phyloP scores from a whole-genome alignment of 2,113 vertebrate genomes.

The Megaceryle maxima region DNA sequence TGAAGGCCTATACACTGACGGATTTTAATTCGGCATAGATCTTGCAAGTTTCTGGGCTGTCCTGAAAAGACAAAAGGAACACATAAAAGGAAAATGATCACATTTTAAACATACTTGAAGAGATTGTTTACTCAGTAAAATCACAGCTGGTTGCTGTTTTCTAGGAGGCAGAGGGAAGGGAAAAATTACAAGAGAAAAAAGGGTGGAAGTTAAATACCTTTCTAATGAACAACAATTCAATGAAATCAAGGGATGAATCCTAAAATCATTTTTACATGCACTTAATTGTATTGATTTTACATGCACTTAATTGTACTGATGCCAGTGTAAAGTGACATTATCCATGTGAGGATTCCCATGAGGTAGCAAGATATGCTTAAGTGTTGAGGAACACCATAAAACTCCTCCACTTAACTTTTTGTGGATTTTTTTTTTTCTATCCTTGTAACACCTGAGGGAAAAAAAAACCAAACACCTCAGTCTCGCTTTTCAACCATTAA shows the following conservation, averaged over 20 bases:
- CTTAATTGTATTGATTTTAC: not conserved
- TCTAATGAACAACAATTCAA: not conserved
- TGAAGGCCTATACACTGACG: conserved; percentile 97
- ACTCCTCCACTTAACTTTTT: not conserved
- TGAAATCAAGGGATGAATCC: not conserved
- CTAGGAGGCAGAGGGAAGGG: not conserved
- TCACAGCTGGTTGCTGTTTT: not conserved
- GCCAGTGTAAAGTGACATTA: not conserved
- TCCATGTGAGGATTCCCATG: not conserved
- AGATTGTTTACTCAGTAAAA: not conserved
- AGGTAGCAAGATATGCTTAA: not conserved
- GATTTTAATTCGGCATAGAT: conserved; percentile 98
- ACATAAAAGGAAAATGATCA: not conserved
- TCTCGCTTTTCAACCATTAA: not conserved
- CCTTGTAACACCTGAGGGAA: not conserved
- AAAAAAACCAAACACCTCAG: not conserved
- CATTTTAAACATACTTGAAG: not conserved
- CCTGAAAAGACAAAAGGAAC: conserved; percentile 78
- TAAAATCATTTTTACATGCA: not conserved
- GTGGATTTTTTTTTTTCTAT: not conserved
- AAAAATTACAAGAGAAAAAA: not conserved
- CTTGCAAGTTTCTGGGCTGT: conserved; percentile 93
- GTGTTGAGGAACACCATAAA: not conserved
- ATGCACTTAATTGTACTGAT: not conserved
- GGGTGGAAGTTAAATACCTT: not conserved